phyloP scores from a whole-genome alignment of 2,113 vertebrate species.

The Acanthisitta chloris region DNA sequence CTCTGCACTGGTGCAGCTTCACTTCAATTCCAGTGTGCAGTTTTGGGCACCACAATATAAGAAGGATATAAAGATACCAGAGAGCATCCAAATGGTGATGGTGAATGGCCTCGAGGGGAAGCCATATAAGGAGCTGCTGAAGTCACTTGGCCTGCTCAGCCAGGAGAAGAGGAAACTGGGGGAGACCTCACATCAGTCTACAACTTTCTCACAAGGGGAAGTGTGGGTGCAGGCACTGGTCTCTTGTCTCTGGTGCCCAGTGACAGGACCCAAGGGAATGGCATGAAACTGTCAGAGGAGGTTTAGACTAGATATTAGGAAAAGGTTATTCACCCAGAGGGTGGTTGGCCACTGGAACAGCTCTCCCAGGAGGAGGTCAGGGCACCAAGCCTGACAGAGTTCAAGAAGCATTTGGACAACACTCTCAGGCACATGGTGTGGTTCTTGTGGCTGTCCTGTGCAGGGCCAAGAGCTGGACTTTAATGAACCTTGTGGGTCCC shows the following conservation, averaged over 20 bases:
- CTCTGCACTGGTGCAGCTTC: not conserved
- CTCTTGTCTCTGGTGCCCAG: not conserved
- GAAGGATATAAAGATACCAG: not conserved
- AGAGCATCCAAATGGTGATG: not conserved
- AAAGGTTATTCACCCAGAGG: fast-evolving
- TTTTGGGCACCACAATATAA: fast-evolving
- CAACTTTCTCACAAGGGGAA: not conserved
- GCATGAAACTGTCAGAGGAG: not conserved
- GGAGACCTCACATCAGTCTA: not conserved
- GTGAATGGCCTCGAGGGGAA: not conserved
- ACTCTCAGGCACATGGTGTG: not conserved
- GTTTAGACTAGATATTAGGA: not conserved
- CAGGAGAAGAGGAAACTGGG: not conserved
- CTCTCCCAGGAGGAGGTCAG: not conserved
- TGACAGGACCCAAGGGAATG: fast-evolving
- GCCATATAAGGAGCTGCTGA: fast-evolving
- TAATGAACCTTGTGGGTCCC: not conserved
- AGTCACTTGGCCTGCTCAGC: not conserved
- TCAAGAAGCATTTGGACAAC: not conserved
- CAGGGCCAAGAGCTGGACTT: not conserved
- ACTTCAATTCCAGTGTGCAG: fast-evolving
- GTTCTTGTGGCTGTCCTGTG: not conserved
- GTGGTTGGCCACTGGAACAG: not conserved
- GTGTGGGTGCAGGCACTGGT: not conserved
- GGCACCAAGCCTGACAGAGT: not conserved